Conservation (phyloP, 1,140 invertebrate species). For the Caenorhabditis tropicalis region DNA sequence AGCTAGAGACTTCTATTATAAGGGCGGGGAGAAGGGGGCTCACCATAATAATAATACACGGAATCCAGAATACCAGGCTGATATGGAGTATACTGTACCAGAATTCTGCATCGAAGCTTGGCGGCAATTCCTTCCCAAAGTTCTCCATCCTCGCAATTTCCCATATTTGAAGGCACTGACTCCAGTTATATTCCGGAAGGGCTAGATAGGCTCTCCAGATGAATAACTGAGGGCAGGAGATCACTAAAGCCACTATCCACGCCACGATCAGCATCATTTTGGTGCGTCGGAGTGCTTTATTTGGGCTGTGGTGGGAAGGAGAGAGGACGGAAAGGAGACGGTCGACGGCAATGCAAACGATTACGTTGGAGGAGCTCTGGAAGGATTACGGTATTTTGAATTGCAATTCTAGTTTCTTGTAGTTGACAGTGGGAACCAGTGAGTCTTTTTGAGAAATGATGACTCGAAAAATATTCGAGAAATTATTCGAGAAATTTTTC, state of each 20-base stretch:
- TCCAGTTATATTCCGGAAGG: slow-evolving; percentile 66
- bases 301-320: slow-evolving; percentile 65
- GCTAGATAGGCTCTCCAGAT: slow-evolving; percentile 66
- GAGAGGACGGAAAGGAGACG: slow-evolving; percentile 66
- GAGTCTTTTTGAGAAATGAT: slow-evolving; percentile 25
- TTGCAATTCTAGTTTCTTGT: too few relatives aligned
- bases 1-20: slow-evolving; percentile 56
- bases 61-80: slow-evolving; percentile 68
- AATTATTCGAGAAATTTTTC: too few relatives aligned
- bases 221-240: slow-evolving; percentile 65
- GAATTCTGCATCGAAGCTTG: slow-evolving; percentile 60
- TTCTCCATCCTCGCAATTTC: slow-evolving; percentile 64
- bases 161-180: slow-evolving; percentile 71
- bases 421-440: too few relatives aligned
- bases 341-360: slow-evolving; percentile 64
- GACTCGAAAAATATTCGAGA: too few relatives aligned
- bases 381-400: too few relatives aligned
- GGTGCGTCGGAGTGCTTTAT: slow-evolving; percentile 62
- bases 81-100: slow-evolving; percentile 67
- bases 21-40: too few relatives aligned
- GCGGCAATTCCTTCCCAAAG: slow-evolving; percentile 52
- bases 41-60: slow-evolving; percentile 65
- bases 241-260: slow-evolving; percentile 65
- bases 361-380: slow-evolving; percentile 58
- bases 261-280: slow-evolving; percentile 64